These are phyloP conservation scores for Clarias fuscus DNA, from an alignment of 2,797 vertebrate species.

Conservation along the genomic window DNA sequence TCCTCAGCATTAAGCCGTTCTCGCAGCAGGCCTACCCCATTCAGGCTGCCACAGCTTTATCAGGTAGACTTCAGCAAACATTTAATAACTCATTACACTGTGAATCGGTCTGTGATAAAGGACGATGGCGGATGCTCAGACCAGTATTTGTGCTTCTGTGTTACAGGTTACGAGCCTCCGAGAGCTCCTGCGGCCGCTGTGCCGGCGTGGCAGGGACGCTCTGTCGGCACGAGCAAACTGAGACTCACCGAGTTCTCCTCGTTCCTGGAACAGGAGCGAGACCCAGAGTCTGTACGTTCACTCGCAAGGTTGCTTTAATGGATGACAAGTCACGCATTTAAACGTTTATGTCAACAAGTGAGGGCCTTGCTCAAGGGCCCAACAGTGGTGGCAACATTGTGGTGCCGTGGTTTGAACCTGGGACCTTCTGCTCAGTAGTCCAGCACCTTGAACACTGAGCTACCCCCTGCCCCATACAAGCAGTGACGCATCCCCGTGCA, in stretches of 20 bases:
- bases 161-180: constrained; percentile 56
- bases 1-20: constrained; percentile 92
- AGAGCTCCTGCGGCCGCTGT: constrained; percentile 85
- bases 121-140: neutral
- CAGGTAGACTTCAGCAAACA: constrained; percentile 77
- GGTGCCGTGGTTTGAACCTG: too few species aligned
- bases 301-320: neutral
- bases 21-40: constrained; percentile 92
- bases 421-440: too few species aligned
- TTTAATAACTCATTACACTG: neutral
- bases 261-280: constrained; percentile 94
- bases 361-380: too few species aligned
- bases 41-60: constrained; percentile 91
- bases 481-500: too few species aligned
- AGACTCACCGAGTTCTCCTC: constrained; percentile 95
- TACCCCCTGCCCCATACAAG: too few species aligned
- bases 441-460: too few species aligned
- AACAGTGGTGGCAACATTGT: too few species aligned
- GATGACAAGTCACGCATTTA: neutral
- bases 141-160: constrained; percentile 23
- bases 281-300: constrained; percentile 89
- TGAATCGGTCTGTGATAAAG: neutral
- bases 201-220: constrained; percentile 95
- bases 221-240: constrained; percentile 96
- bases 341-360: neutral